Percentiles rank a stretch among this genome's conserved stretches.
phyloP scores from a whole-genome alignment of 2,888 invertebrate species.

The Myathropa florea region DNA sequence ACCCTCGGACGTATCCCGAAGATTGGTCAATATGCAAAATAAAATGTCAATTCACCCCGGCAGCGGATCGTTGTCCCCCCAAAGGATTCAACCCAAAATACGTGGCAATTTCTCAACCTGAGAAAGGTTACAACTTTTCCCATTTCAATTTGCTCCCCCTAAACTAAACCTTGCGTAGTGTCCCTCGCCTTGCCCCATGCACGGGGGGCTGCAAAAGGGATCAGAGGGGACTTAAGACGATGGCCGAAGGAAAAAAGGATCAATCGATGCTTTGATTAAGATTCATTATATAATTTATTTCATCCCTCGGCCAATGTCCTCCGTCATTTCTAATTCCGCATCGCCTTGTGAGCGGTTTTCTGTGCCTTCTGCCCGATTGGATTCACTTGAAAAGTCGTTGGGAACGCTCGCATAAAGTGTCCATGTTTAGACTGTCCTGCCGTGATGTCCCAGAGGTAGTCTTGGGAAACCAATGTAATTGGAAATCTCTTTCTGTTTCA shows the following conservation, averaged over 20 bases:
- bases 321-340: conserved; percentile 55
- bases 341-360: conserved; percentile 16
- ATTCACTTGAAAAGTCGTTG: conserved; percentile 23
- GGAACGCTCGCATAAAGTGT: conserved; percentile 18
- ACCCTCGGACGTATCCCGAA: conserved; percentile 48
- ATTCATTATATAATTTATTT: conserved; percentile 70
- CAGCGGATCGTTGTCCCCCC: neutral
- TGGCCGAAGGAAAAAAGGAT: conserved; percentile 37
- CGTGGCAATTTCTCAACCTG: conserved; percentile 69
- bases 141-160: conserved; percentile 58
- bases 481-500: conserved; percentile 54
- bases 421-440: conserved; percentile 33
- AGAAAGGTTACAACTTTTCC: conserved; percentile 61
- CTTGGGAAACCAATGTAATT: conserved; percentile 48
- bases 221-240: conserved; percentile 1
- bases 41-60: conserved; percentile 66
- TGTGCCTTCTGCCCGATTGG: conserved; percentile 15
- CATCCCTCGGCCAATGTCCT: conserved; percentile 61
- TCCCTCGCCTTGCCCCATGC: conserved; percentile 5
- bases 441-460: conserved; percentile 28
- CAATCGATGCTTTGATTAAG: conserved; percentile 67
- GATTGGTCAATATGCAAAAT: conserved; percentile 71
- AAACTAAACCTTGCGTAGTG: conserved; percentile 13
- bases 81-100: conserved; percentile 52
- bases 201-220: neutral